Conservation (phyloP, 2,113 vertebrate genomes). For the Pampusana beccarii region DNA sequence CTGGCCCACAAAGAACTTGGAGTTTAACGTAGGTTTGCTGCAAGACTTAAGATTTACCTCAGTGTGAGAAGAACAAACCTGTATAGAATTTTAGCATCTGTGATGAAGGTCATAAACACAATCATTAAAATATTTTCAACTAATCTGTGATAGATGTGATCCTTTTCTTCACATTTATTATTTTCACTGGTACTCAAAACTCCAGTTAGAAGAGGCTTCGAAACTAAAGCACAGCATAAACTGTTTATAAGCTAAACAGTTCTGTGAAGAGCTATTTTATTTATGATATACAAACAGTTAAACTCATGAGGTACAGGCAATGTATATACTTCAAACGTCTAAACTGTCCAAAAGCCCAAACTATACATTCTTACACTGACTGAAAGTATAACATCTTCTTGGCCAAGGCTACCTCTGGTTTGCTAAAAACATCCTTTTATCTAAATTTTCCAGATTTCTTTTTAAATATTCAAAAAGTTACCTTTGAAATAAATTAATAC, state of each 20-base stretch:
- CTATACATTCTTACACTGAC: not conserved
- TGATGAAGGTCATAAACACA: not conserved
- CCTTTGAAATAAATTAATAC: not conserved
- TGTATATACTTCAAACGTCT: not conserved
- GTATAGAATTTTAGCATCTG: not conserved
- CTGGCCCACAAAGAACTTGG: not conserved
- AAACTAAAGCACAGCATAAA: not conserved
- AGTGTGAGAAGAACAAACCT: not conserved
- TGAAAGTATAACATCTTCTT: not conserved
- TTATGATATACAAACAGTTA: not conserved
- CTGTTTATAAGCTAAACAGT: not conserved
- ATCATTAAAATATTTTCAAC: not conserved
- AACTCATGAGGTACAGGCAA: not conserved
- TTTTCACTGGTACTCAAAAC: not conserved
- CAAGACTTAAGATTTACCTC: not conserved
- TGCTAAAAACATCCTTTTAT: not conserved
- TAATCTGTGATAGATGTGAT: not conserved
- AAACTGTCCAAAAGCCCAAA: not conserved
- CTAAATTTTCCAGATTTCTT: not conserved
- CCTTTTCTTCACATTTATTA: not conserved
- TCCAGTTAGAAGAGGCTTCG: not conserved
- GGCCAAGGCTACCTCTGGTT: not conserved
- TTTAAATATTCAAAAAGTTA: not conserved
- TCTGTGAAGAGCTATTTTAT: not conserved
- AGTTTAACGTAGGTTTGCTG: accelerated